Evolutionary conservation across 2,797 vertebrate species (phyloP).

Genomic region (Pelochelys cantorii): DNA sequence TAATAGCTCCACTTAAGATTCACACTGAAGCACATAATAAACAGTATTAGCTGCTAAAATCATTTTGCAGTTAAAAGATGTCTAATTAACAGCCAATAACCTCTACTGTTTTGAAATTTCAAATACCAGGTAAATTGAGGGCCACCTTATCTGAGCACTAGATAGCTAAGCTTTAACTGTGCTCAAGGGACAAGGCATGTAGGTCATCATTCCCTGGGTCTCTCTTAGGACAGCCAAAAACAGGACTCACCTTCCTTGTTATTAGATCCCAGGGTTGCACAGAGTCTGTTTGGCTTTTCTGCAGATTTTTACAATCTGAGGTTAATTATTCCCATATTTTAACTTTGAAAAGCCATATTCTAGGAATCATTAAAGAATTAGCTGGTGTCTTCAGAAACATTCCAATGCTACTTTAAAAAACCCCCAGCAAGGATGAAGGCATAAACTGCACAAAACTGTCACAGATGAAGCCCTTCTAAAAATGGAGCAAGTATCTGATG

Average conservation of each 20-base stretch:
- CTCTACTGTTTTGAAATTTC: constrained; percentile 67
- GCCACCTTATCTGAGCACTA: constrained; percentile 45
- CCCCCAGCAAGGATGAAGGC: constrained; percentile 15
- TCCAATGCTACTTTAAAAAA: not conserved
- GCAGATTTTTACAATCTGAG: constrained; percentile 62
- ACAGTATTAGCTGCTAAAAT: constrained; percentile 77
- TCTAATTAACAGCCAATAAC: constrained; percentile 76
- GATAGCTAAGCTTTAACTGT: constrained; percentile 17
- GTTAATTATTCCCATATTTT: constrained; percentile 60
- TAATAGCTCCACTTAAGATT: constrained; percentile 69
- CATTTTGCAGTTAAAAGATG: constrained; percentile 78
- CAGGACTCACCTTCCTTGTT: constrained; percentile 55
- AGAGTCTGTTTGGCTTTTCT: constrained; percentile 54
- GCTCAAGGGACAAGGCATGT: constrained; percentile 24
- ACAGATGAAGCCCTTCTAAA: constrained; percentile 26
- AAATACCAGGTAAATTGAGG: constrained; percentile 63
- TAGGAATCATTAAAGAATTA: constrained; percentile 51
- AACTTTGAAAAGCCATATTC: constrained; percentile 53
- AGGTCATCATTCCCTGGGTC: not conserved
- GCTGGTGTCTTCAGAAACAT: constrained; percentile 37
- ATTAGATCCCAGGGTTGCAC: constrained; percentile 38
- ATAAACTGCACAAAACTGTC: not conserved
- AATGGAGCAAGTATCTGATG: constrained; percentile 10
- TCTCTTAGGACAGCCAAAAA: not conserved
- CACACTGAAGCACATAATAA: constrained; percentile 73